These are phyloP conservation scores for Diadema setosum DNA, from an alignment of 35 echinoderm and acorn worm genomes.

Conservation along the genomic window DNA sequence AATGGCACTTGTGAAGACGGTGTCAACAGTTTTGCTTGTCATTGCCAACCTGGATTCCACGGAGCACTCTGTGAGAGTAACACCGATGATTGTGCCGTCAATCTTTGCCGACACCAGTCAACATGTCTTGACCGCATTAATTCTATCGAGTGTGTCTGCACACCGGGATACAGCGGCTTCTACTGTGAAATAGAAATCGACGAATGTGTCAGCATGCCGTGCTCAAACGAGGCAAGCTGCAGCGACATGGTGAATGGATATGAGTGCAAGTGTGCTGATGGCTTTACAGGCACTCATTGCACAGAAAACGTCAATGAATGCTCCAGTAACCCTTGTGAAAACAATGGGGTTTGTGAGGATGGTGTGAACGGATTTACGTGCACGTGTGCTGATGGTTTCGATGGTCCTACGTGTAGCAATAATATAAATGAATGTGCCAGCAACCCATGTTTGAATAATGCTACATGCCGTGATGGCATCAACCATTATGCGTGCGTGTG, in stretches of 20 bases:
- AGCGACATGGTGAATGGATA: conserved; percentile 29
- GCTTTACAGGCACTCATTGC: conserved; percentile 32
- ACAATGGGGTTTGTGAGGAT: conserved; percentile 46
- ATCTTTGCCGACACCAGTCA: conserved; percentile 53
- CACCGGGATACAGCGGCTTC: conserved; percentile 34
- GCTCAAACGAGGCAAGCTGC: conserved; percentile 40
- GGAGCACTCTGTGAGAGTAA: conserved; percentile 52
- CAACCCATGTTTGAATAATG: conserved; percentile 50
- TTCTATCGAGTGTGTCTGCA: conserved; percentile 33
- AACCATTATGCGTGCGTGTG: conserved; percentile 34
- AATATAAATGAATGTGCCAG: conserved; percentile 58
- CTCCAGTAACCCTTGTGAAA: conserved; percentile 40
- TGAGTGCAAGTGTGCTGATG: conserved; percentile 22
- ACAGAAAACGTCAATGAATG: conserved; percentile 56
- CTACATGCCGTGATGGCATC: neutral
- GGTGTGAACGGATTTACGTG: conserved; percentile 41
- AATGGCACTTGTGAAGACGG: neutral
- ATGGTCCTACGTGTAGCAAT: conserved; percentile 21
- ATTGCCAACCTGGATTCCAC: conserved; percentile 30
- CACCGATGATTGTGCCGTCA: conserved; percentile 55
- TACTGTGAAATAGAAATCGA: conserved; percentile 30
- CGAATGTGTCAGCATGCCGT: conserved; percentile 53
- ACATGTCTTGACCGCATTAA: conserved; percentile 41
- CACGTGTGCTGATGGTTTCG: conserved; percentile 14
- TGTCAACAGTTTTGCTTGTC: neutral